These are phyloP conservation scores for Spondyliosoma cantharus DNA, from an alignment of 2,797 vertebrate genomes.

Conservation along the genomic window DNA sequence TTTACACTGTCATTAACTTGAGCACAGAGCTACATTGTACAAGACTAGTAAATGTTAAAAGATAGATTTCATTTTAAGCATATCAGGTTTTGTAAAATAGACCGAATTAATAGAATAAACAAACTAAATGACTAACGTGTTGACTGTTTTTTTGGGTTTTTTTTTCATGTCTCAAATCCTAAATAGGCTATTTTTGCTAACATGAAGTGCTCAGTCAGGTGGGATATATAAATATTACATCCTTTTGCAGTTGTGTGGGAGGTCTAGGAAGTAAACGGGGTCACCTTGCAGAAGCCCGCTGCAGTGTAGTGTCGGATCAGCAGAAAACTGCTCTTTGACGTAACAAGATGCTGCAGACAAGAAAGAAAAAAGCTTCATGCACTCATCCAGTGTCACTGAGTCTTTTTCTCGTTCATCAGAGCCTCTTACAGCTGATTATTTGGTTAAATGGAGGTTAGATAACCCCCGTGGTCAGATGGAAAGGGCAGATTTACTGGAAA, in stretches of 20 bases:
- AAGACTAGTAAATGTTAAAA: slow-evolving; percentile 43
- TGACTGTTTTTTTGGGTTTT: not conserved
- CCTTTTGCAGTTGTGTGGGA: not conserved
- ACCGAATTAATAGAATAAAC: slow-evolving; percentile 72
- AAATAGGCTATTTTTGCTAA: not conserved
- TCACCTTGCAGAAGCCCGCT: slow-evolving; percentile 53
- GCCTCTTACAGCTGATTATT: slow-evolving; percentile 32
- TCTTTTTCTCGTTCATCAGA: slow-evolving; percentile 20
- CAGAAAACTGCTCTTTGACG: slow-evolving; percentile 42
- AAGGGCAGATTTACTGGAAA: slow-evolving; percentile 55
- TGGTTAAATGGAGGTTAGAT: slow-evolving; percentile 58
- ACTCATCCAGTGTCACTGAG: not conserved
- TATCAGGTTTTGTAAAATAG: slow-evolving; percentile 67
- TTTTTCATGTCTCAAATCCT: not conserved
- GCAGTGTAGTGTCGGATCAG: slow-evolving; percentile 29
- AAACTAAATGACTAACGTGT: slow-evolving; percentile 35
- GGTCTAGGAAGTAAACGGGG: slow-evolving; percentile 12
- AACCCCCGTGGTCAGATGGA: slow-evolving; percentile 40
- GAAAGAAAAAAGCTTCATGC: slow-evolving; percentile 20
- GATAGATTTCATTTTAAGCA: slow-evolving; percentile 45
- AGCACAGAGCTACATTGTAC: slow-evolving; percentile 65
- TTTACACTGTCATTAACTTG: slow-evolving; percentile 48
- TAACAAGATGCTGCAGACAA: slow-evolving; percentile 24
- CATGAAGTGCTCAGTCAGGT: slow-evolving; percentile 13
- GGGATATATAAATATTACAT: slow-evolving; percentile 22